Evolutionary conservation across 2,113 vertebrate genomes (phyloP), one percentile per base, ranked within the genome.

Genomic region (Chaetura pelagica): DNA sequence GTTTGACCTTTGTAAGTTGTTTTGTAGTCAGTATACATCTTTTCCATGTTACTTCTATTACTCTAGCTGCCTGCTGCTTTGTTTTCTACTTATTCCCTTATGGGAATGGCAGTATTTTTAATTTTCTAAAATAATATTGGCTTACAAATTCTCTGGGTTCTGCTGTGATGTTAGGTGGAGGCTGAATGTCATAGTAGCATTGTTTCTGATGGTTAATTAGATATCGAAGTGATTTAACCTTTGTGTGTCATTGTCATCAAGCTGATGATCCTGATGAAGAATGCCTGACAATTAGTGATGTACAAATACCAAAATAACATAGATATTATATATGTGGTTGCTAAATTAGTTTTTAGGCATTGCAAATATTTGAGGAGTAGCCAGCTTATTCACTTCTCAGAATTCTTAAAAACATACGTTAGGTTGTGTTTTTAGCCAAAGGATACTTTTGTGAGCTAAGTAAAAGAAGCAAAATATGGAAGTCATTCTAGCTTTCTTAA

Each of bases 211-310:
- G 46, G 24, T 59, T 94, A 90, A 95, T 96, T 84, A 94, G 90
- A 93, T 87, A 95, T 87, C 81, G 73, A 95, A 79, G 61, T 88
- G 51, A 84, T 94, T 91, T 95, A 94, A 96, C 93, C 94, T 96
- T 69, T 48, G 18, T 55, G 10, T 97, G 84, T 94, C 93, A 95
- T 94, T 96, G 95, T 94, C 95, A 96, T 97, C 93, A 95, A 91
- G 93, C 94, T 95, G 93, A 94, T 89, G 64, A 89, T 97, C 89
- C 82, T 96, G 95, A 97, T 93, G 87, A 97, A 96, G 82, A 90
- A 62, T 87, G 82, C 59, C 89, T 97, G 84, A 94, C 94, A 93
- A 96, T 96, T 71, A 96, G 55, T 7, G 1, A 74, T 92, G 63
- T 67, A 71, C 57, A 92, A 95, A 74, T 85, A 89, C 67, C 61